Evolutionary conservation across 2,113 vertebrate species (phyloP), one percentile per base, ranked within the genome.

Genomic region (Sinocyclocheilus rhinocerous): DNA sequence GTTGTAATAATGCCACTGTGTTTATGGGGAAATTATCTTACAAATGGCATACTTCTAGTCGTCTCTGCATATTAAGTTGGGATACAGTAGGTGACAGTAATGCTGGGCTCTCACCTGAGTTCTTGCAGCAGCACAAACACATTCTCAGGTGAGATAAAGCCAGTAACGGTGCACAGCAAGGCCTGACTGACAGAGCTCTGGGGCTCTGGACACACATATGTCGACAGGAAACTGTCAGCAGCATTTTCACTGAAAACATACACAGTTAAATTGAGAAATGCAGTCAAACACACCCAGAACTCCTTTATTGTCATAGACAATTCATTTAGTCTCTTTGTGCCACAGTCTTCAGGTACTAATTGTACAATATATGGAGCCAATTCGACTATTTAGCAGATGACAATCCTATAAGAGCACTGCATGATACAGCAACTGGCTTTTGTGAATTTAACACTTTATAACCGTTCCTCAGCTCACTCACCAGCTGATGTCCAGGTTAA

Each of bases 71-170:
- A 29, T 2, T 36, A 65, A 39, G 11, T 39, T 73, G 22, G 11
- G n/a, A 26, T 78, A 73, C 24, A 76, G 52, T 70, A 36, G 57
- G 13, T 59, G 50, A 83, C 57, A 0, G 0, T 39, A 48, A 70
- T 26, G 26, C 26, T 76, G 16, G 63, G 33, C 36, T 24, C 55
- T 29, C 92, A 98, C 98, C 97, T 91, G 8, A 98, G 92, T 84
- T 95, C 93, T 18, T 96, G 94, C 88, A 99, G 45, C 18, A 99
- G 93, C 0, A 87, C 77, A 72, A 90, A 89, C 84, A 99, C 89
- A 84, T 94, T 95, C 76, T 96, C 93, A 0, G 97, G 96, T 45
- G 95, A 91, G 83, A 99, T 92, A 89, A 98, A 94, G 1, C 98
- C 98, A 10, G 94, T 94, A 85, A 97, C 55, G 0, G 96, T 96